These are phyloP conservation scores for Lethenteron reissneri DNA, from an alignment of 2,113 vertebrate species.

Conservation along the genomic window DNA sequence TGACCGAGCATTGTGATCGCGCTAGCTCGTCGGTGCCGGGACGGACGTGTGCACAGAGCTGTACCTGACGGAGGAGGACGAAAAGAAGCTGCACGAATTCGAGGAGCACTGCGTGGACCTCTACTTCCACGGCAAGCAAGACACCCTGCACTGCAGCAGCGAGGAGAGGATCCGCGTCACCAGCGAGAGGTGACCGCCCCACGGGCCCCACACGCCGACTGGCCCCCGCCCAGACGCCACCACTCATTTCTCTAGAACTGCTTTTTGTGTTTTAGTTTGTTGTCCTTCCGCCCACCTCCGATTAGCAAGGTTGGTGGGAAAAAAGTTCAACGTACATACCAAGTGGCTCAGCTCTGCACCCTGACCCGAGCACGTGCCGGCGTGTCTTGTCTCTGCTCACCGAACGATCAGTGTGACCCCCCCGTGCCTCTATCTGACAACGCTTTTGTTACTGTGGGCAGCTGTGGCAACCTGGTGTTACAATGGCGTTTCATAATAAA, in stretches of 20 bases:
- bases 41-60: conserved; percentile 30
- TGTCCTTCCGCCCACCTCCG: neutral
- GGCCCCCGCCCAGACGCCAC: no score
- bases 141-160: conserved; percentile 28
- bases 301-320: no score
- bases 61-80: conserved; percentile 48
- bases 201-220: no score
- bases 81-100: conserved; percentile 76
- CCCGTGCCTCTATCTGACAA: neutral
- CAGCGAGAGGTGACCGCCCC: conserved; percentile 35
- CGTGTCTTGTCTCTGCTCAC: no score
- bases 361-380: no score
- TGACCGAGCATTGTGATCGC: no score
- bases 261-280: neutral
- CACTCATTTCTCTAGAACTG: neutral
- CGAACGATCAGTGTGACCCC: neutral
- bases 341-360: no score
- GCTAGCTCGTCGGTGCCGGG: no score
- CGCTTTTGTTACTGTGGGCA: neutral
- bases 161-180: conserved; percentile 45
- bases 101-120: conserved; percentile 63
- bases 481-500: no score
- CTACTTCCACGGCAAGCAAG: conserved; percentile 50
- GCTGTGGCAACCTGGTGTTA: neutral
- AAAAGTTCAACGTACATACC: no score